Conservation (phyloP, 1,140 invertebrate species). For the Dolichoris vasculosae region DNA sequence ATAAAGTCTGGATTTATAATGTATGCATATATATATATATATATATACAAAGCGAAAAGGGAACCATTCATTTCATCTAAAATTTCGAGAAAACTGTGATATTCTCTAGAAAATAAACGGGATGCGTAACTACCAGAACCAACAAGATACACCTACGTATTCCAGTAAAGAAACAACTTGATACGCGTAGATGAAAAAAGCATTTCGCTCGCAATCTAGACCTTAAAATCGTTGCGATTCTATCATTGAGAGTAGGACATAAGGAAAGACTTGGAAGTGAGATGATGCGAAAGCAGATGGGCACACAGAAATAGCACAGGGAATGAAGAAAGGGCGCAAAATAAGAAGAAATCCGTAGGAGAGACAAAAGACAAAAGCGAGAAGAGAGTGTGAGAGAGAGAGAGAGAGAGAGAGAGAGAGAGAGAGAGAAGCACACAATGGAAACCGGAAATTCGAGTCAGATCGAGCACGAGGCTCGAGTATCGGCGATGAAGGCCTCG, state of each 20-base stretch:
- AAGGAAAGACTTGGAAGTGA: slow-evolving; percentile 39
- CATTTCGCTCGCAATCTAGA: slow-evolving; percentile 68
- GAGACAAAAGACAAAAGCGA: slow-evolving; percentile 43
- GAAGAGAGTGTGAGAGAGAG: slow-evolving; percentile 42
- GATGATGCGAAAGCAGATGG: slow-evolving; percentile 37
- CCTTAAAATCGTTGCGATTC: slow-evolving; percentile 59
- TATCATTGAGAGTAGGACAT: slow-evolving; percentile 2
- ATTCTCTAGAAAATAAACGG: slow-evolving; percentile 42
- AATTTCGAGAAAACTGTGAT: slow-evolving; percentile 17
- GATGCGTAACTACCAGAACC: not conserved
- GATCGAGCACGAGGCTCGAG: slow-evolving; percentile 47
- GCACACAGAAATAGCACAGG: slow-evolving; percentile 22
- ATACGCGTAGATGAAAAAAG: slow-evolving; percentile 58
- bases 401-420: slow-evolving; percentile 26
- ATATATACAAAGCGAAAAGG: not conserved
- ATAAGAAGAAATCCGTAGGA: slow-evolving; percentile 41
- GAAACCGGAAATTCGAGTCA: slow-evolving; percentile 67
- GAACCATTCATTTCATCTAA: not conserved
- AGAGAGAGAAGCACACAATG: slow-evolving; percentile 60
- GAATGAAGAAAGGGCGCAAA: slow-evolving; percentile 38
- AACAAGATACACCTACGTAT: slow-evolving; percentile 58
- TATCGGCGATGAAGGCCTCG: slow-evolving; percentile 56
- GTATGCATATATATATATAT: not conserved
- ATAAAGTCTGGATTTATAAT: slow-evolving; percentile 11
- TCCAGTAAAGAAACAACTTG: slow-evolving; percentile 59